Percentiles rank a stretch among this genome's conserved stretches.
Conservation (phyloP, 2,888 invertebrate genomes). For the Merodon equestris region DNA sequence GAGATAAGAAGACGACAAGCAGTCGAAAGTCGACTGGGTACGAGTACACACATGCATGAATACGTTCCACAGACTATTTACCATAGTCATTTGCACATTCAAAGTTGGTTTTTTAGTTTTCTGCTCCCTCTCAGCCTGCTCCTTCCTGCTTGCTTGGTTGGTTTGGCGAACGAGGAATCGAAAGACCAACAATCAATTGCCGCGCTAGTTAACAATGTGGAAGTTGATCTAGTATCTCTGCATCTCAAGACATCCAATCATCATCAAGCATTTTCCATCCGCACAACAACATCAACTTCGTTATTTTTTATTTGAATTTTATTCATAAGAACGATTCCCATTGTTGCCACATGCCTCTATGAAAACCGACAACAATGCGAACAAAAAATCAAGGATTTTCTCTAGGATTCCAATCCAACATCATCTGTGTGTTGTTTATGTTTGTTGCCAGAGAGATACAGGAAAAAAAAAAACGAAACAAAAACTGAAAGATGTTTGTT, state of each 20-base stretch:
- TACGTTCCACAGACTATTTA: constrained; percentile 26
- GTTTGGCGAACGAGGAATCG: background rate
- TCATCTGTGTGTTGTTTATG: no score
- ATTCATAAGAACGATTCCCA: constrained; percentile 54
- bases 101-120: constrained; percentile 22
- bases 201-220: constrained; percentile 68
- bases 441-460: no score
- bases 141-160: background rate
- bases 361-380: background rate
- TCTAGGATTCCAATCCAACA: background rate
- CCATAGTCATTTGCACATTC: constrained; percentile 62
- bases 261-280: constrained; percentile 65
- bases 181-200: constrained; percentile 58
- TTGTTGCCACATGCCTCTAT: constrained; percentile 27
- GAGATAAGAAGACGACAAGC: no score
- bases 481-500: constrained; percentile 47
- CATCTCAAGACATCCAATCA: constrained; percentile 67
- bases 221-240: constrained; percentile 68
- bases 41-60: constrained; percentile 3
- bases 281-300: constrained; percentile 61
- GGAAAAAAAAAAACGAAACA: no score
- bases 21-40: no score
- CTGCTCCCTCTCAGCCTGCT: background rate
- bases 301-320: constrained; percentile 68
- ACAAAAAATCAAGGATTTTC: constrained; percentile 23